Conservation (phyloP, 2,113 vertebrate species). For the Fregata magnificens region DNA sequence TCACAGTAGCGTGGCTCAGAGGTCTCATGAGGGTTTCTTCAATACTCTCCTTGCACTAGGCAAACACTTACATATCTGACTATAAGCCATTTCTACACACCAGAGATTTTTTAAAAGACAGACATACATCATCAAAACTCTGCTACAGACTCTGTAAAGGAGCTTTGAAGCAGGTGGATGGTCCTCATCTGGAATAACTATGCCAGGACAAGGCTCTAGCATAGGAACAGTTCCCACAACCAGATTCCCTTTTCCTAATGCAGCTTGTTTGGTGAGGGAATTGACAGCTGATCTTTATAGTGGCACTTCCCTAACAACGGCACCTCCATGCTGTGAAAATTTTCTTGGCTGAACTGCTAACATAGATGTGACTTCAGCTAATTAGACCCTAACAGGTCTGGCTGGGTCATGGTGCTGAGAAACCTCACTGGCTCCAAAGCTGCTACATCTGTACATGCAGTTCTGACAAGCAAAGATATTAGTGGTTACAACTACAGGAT, state of each 20-base stretch:
- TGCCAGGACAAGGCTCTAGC: background rate
- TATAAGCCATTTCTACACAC: background rate
- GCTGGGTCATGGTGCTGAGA: background rate
- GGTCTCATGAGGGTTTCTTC: background rate
- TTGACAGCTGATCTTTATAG: background rate
- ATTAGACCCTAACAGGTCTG: background rate
- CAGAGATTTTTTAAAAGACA: background rate
- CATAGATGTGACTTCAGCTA: background rate
- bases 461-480: background rate
- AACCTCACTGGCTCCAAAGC: background rate
- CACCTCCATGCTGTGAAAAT: background rate
- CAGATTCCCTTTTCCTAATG: background rate
- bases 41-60: accelerated
- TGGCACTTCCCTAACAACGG: accelerated
- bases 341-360: background rate
- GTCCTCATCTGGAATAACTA: background rate
- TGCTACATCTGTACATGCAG: background rate
- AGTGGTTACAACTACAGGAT: background rate
- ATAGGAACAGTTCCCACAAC: accelerated
- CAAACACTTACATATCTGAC: background rate
- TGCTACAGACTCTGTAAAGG: background rate
- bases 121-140: background rate
- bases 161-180: background rate
- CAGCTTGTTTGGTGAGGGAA: background rate
- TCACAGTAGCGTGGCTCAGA: background rate